Base-by-base conservation (phyloP, 2,888 invertebrate species). In the Seira sanloemensis region DNA sequence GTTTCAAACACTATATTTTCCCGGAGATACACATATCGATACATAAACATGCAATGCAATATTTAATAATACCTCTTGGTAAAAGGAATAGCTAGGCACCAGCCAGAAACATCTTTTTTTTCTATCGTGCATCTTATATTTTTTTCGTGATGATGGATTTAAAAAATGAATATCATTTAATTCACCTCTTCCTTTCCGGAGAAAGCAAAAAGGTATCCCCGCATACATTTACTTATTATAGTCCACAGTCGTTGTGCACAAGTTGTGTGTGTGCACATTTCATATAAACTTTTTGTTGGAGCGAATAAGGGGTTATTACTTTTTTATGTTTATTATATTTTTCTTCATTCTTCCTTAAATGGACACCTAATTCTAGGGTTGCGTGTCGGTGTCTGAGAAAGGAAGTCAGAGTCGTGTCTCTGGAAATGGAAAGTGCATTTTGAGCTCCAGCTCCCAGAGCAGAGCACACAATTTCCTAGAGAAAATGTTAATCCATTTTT, bases 91-190 rank as follows among this genome's bases (percentile, higher is more conserved):
- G 19, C 4, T n/a, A n/a, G 2, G 27, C 18, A 16, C 19, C 19
- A 12, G 25, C 24, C 18, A 26, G 27, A 69, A 46, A 71, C 46
- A 7, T 67, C n/a, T n/a, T n/a, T 21, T 23, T 19, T 23, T 62
- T n/a, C 21, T 62, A 62, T 62, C 62, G 62, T 62, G 62, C 21
- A 62, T 62, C 62, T 62, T n/a, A n/a, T n/a, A n/a, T n/a, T n/a
- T 62, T 18, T 46, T 21, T 19, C 27, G 46, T 77, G 69, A 62
- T 58, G 71, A 75, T 80, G 62, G 46, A 54, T 80, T 80, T 80
- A 74, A 80, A 80, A 80, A 80, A 73, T 80, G 79, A 80, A 80
- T 74, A 80, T 73, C 73, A 74, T 80, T 80, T 80, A 80, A 80
- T 80, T 73, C 66, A n/a, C 68, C 74, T 62, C 2, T 62, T 18